Evolutionary conservation across 2,797 vertebrate genomes (phyloP).

Genomic region (Nothura maculosa): DNA sequence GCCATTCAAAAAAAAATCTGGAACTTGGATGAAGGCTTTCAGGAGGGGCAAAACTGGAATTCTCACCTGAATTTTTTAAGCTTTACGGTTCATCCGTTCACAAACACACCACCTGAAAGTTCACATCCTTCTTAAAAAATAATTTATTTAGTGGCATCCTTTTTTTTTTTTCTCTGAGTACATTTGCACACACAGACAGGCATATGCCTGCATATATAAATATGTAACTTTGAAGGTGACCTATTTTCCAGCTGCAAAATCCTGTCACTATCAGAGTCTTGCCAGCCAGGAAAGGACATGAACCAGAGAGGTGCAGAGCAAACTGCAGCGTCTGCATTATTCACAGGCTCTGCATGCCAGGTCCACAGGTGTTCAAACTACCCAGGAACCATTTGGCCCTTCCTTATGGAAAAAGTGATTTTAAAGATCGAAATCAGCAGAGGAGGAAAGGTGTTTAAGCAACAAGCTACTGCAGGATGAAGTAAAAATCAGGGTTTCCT

Average conservation of each 20-base stretch:
- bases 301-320: not conserved
- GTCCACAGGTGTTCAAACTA: slow-evolving; percentile 60
- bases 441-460: slow-evolving; percentile 9
- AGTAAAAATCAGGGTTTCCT: not conserved
- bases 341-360: slow-evolving; percentile 10
- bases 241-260: slow-evolving; percentile 56
- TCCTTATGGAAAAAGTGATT: slow-evolving; percentile 35
- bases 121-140: not conserved
- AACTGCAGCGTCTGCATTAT: slow-evolving; percentile 45
- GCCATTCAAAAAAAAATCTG: not conserved
- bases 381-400: slow-evolving; percentile 29
- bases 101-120: not conserved
- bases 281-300: slow-evolving; percentile 20
- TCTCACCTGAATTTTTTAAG: not conserved
- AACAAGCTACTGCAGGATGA: not conserved
- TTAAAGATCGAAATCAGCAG: slow-evolving; percentile 13
- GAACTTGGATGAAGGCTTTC: not conserved
- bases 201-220: not conserved
- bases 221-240: not conserved
- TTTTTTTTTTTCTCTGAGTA: not conserved
- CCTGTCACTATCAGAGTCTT: not conserved
- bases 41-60: not conserved
- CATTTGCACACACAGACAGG: not conserved
- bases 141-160: not conserved
- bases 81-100: not conserved